A percentile compares a stretch with the other conserved stretches of the same genome.
These are phyloP conservation scores for Saturnia japonica DNA, from an alignment of 2,888 invertebrate species.

Conservation along the genomic window DNA sequence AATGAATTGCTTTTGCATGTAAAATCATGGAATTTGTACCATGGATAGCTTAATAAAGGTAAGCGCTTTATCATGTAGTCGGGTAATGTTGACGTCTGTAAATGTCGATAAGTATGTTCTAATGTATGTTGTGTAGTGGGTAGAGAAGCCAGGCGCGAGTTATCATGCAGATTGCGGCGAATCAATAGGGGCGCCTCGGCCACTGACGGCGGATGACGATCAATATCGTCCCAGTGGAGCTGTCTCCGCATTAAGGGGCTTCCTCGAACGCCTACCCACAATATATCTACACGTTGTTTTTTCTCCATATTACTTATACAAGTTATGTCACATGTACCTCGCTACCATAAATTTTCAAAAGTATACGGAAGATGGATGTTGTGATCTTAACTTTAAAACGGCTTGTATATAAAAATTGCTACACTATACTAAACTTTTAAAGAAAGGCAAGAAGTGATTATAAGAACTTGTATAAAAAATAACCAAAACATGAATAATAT, in stretches of 20 bases:
- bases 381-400: not conserved
- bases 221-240: slow-evolving; percentile 79
- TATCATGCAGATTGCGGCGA: slow-evolving; percentile 82
- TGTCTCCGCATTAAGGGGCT: slow-evolving; percentile 81
- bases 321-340: slow-evolving; percentile 1
- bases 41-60: slow-evolving; percentile 33
- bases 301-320: slow-evolving; percentile 38
- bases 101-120: slow-evolving; percentile 53
- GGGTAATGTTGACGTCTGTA: slow-evolving; percentile 32
- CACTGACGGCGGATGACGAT: slow-evolving; percentile 81
- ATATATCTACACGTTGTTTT: slow-evolving; percentile 63
- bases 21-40: slow-evolving; percentile 16
- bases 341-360: not conserved
- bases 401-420: not conserved
- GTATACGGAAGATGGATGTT: not conserved
- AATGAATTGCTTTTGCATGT: slow-evolving; percentile 20
- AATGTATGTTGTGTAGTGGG: slow-evolving; percentile 55
- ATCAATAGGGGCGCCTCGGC: slow-evolving; percentile 79
- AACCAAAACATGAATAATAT: not conserved
- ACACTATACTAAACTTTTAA: not conserved
- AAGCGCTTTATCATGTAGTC: slow-evolving; percentile 37
- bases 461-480: not conserved
- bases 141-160: slow-evolving; percentile 74
- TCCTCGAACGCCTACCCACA: slow-evolving; percentile 78
- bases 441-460: not conserved